A percentile compares a stretch with the other conserved stretches of the same genome.
Evolutionary conservation across 2,888 invertebrate genomes (phyloP).

Genomic region (Clitarchus hookeri): DNA sequence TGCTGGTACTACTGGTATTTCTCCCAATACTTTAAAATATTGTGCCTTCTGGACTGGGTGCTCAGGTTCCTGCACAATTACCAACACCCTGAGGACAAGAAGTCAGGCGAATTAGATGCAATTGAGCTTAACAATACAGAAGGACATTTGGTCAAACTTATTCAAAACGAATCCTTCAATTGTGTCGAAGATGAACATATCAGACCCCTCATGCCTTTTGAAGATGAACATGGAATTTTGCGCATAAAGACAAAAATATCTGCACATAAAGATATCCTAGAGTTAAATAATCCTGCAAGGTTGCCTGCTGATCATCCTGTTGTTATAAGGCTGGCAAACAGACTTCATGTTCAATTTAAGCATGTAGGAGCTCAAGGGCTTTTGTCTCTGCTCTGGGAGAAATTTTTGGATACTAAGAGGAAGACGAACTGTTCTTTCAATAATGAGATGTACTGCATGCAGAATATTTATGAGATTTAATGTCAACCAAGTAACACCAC

Average conservation of each 20-base stretch:
- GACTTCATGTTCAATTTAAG: not conserved
- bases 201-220: no score
- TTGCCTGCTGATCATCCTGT: not conserved
- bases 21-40: not conserved
- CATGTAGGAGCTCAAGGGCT: not conserved
- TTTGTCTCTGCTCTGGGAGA: not conserved
- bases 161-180: not conserved
- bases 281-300: not conserved
- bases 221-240: no score
- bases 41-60: not conserved
- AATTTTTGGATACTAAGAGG: not conserved
- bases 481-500: not conserved
- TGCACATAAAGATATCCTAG: not conserved
- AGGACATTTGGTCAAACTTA: no score
- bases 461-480: not conserved
- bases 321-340: not conserved
- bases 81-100: not conserved
- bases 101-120: no score
- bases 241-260: not conserved
- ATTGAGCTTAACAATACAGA: no score
- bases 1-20: not conserved
- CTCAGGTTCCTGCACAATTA: not conserved
- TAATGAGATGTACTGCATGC: slow-evolving; percentile 15
- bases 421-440: not conserved
- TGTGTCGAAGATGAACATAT: no score